A percentile compares a stretch with the other conserved stretches of the same genome.
Evolutionary conservation across 1,140 invertebrate species (phyloP).

Genomic region (Aphidius ervi): DNA sequence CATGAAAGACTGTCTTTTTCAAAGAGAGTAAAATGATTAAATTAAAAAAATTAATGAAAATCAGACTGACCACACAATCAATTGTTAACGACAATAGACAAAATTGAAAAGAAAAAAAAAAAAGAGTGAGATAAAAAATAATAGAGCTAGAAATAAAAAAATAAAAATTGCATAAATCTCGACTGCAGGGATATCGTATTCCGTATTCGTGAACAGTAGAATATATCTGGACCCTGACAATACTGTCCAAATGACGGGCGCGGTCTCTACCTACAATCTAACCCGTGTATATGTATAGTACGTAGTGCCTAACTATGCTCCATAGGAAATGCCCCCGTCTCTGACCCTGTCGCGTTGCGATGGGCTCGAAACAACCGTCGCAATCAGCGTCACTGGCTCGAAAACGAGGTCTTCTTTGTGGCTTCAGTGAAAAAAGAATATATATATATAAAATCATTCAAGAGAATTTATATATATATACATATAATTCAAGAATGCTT

Average conservation of each 20-base stretch:
- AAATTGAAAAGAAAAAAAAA: no score
- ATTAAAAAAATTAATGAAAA: no score
- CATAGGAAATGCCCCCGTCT: conserved; percentile 33
- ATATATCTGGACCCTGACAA: conserved; percentile 43
- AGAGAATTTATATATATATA: conserved; percentile 17
- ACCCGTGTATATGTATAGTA: conserved; percentile 25
- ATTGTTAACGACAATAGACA: no score
- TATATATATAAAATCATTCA: conserved; percentile 4
- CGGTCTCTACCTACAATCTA: conserved; percentile 22
- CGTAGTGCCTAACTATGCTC: conserved; percentile 27
- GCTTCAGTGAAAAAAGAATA: conserved; percentile 3
- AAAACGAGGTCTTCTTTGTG: conserved; percentile 21
- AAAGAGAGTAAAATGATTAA: no score
- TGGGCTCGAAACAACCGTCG: conserved; percentile 30
- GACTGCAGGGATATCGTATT: conserved; percentile 35
- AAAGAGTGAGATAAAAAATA: not conserved
- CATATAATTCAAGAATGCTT: conserved; percentile 14
- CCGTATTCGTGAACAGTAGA: conserved; percentile 41
- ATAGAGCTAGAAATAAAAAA: conserved; percentile 23
- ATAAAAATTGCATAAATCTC: conserved; percentile 39
- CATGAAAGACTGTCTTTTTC: no score
- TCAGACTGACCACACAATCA: no score
- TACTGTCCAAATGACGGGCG: conserved; percentile 43
- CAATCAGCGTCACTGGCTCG: conserved; percentile 16
- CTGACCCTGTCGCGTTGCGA: conserved; percentile 35